Evolutionary conservation across 2,113 vertebrate genomes (phyloP).

Genomic region (Tragelaphus strepsiceros): DNA sequence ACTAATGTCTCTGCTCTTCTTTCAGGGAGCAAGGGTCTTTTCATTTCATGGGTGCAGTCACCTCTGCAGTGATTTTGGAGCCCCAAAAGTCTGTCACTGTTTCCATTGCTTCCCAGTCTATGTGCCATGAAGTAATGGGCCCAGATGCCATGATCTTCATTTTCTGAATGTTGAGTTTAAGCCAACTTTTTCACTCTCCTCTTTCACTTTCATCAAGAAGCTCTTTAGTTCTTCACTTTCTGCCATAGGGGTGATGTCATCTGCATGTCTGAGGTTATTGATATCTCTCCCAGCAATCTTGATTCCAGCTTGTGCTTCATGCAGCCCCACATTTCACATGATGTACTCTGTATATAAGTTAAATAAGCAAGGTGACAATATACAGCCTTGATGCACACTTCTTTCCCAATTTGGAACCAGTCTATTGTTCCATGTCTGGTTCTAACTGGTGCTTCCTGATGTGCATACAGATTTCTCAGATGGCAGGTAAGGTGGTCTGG

Average conservation of each 20-base stretch:
- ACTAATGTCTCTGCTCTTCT: background rate
- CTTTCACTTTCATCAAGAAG: background rate
- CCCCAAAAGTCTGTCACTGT: background rate
- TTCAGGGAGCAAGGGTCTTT: background rate
- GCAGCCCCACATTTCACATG: fast-evolving
- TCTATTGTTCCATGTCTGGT: background rate
- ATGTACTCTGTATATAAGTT: background rate
- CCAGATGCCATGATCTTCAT: background rate
- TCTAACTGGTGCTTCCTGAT: background rate
- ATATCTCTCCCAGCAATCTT: background rate
- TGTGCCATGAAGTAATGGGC: background rate
- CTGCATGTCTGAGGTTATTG: background rate
- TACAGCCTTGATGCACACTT: background rate
- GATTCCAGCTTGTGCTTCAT: background rate
- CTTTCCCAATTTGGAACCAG: background rate
- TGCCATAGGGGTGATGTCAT: background rate
- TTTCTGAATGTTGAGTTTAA: background rate
- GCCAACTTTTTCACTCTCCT: background rate
- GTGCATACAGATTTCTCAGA: background rate
- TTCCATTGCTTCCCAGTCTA: background rate
- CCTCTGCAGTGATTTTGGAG: background rate
- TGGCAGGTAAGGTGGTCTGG: background rate
- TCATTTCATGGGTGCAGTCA: background rate
- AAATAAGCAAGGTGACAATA: background rate
- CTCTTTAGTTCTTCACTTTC: background rate